Base-by-base conservation (phyloP, 2,113 vertebrate genomes). In the Sphaerodactylus townsendi region DNA sequence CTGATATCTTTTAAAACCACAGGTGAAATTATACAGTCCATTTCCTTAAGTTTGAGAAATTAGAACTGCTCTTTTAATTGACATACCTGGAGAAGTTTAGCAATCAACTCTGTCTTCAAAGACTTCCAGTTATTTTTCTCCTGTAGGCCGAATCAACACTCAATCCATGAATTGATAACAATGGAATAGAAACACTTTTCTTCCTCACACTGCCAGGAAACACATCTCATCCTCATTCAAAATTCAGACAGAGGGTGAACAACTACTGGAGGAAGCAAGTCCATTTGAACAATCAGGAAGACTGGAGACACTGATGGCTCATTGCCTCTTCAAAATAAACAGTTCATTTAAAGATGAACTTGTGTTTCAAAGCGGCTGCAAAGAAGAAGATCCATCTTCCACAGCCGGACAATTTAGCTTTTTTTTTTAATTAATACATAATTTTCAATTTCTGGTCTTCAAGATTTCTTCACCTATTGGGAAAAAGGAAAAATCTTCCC, bases 81-180 rank as follows among this genome's bases (percentile, higher is more conserved):
- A 95, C 93, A 13, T 94, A 99, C 98, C 97, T 98, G 96, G 95
- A 89, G 94, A 93, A 85, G 94, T 75, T 91, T 88, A 95, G 95
- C 94, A 90, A 94, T 89, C 72, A 48, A 86, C 84, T 69, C 89
- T 92, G 93, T 96, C 95, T 94, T 95, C 94, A 93, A 85, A 94
- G 94, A 95, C 95, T 95, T 97, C 96, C 96, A 96, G 94, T 88
- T 96, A 72, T 78, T 84, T 95, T 94, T 97, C 95, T 97, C 97
- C 97, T 96, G 96, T 96, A 92, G 96, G 96, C 96, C 97, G 98
- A 99, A 99, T 97, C 97, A 99, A 99, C 94, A 99, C 98, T 98
- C 97, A 98, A 97, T 98, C 97, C 97, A 83, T 99, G 95, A 99
- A 97, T 98, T 97, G 97, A 96, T 97, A 95, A 96, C 95, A 97